Conservation (phyloP, 2,113 vertebrate genomes). For the Otus sunia region DNA sequence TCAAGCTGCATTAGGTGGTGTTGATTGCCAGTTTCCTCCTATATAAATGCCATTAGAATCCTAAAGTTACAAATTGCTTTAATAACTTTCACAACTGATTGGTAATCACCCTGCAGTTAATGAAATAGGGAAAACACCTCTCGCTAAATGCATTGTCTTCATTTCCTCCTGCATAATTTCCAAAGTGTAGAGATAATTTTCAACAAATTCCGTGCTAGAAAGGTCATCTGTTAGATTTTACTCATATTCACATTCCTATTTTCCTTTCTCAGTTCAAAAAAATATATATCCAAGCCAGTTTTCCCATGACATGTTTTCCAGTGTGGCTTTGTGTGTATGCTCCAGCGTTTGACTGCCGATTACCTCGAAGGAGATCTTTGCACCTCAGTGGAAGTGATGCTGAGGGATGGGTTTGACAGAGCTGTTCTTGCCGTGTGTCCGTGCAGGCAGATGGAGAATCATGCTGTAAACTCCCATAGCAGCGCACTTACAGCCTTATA, state of each 20-base stretch:
- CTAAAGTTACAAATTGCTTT: constrained; percentile 46
- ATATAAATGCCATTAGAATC: constrained; percentile 11
- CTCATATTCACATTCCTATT: not conserved
- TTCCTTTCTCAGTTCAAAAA: not conserved
- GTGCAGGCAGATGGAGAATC: not conserved
- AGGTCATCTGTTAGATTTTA: not conserved
- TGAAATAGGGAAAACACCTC: constrained; percentile 7
- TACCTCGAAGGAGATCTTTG: not conserved
- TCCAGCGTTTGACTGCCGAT: not conserved
- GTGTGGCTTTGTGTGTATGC: not conserved
- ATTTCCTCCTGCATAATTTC: constrained; percentile 9
- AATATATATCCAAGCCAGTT: not conserved
- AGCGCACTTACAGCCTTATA: not conserved
- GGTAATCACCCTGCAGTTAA: constrained; percentile 21
- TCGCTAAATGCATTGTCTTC: constrained; percentile 4
- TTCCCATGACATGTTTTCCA: not conserved
- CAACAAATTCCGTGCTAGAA: not conserved
- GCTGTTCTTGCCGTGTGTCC: not conserved
- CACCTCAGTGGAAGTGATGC: not conserved
- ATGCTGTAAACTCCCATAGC: not conserved
- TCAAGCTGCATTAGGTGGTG: not conserved
- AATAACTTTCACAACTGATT: constrained; percentile 43
- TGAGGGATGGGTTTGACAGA: not conserved
- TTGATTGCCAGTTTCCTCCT: constrained; percentile 13
- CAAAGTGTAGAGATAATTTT: not conserved